Percentiles rank a stretch among this genome's conserved stretches.
Evolutionary conservation across 2,797 vertebrate species (phyloP).

Genomic region (Lepilemur septentrionalis): DNA sequence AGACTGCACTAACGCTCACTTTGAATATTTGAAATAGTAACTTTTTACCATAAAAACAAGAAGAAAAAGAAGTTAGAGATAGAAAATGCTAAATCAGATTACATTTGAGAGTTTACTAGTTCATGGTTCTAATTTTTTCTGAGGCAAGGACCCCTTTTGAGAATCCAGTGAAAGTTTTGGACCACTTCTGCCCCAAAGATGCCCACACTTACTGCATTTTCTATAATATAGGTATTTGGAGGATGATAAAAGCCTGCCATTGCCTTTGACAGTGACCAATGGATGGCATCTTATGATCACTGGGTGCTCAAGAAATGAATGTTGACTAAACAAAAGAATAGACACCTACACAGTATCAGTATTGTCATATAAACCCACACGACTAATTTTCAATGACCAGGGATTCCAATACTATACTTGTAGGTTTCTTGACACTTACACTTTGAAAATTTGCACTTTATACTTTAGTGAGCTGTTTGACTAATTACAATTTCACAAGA

Average conservation of each 20-base stretch:
- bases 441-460: background rate
- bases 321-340: background rate
- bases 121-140: background rate
- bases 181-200: background rate
- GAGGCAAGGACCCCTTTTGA: background rate
- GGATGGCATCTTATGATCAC: background rate
- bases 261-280: background rate
- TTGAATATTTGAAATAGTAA: constrained; percentile 22
- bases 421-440: background rate
- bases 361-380: background rate
- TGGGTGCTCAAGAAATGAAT: background rate
- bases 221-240: background rate
- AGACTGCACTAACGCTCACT: background rate
- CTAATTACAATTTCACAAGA: background rate
- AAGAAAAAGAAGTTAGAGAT: background rate
- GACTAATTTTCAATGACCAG: background rate
- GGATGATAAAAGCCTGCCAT: background rate
- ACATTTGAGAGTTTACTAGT: background rate
- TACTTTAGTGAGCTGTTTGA: background rate
- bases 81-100: background rate
- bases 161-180: background rate
- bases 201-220: background rate
- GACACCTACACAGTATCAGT: background rate
- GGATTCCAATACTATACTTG: background rate
- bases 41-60: constrained; percentile 9